Evolutionary conservation across 2,888 invertebrate genomes (phyloP), one percentile per base, ranked within the genome.

Genomic region (Cyclophora albipunctata): DNA sequence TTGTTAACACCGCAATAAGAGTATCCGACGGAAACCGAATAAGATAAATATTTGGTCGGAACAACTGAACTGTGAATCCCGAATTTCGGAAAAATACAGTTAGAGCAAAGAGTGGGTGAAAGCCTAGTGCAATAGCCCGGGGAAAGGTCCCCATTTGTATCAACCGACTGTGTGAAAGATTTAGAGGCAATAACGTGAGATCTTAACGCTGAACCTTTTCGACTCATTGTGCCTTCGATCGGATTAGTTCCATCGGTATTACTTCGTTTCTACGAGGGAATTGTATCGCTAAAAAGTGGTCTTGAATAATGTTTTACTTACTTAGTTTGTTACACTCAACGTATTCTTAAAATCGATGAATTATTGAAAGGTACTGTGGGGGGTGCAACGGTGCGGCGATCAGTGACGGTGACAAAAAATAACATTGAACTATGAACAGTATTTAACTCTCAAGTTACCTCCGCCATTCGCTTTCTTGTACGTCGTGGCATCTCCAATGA

Each of bases 111-210:
- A 75, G 75, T 78, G 80, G 74, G 77, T 78, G 75, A 78, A 75
- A 69, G 75, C 77, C 78, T 75, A 71, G 73, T 70, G 75, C 71
- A 73, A 78, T 75, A 67, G 74, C 81, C 73, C 53, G 65, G 64
- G 75, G 81, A 66, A 50, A 53, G 49, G 50, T 45, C 53, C 48
- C 34, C 45, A 51, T 52, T 43, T 34, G 34, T 43, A 43, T 34
- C 43, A 43, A 5, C 34, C 34, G 6, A 55, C 59, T 45, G 53
- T 45, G 53, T 78, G 82, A 77, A 84, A 87, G 85, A 87, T 87
- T 87, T 87, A 87, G 82, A 75, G 87, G 84, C 86, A 87, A 87
- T 86, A 87, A 84, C 77, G 83, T 70, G 69, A 72, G 71, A 76
- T 77, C 79, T 80, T 71, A 68, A 75, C 80, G 68, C 66, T 65